Conservation (phyloP, 2,113 vertebrate species). For the Psilopsiagon aurifrons region DNA sequence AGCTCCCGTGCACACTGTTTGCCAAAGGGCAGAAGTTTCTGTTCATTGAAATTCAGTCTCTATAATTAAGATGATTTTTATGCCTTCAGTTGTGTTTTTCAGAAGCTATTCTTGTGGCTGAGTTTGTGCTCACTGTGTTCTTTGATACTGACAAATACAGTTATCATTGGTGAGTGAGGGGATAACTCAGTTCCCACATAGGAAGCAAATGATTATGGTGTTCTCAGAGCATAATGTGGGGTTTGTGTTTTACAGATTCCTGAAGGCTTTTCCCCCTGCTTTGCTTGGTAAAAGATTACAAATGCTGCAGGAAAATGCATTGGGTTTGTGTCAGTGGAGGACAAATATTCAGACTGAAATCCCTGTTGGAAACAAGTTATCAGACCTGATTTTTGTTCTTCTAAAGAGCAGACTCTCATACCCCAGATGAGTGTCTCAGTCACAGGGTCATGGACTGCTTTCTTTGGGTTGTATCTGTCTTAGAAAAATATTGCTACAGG, state of each 20-base stretch:
- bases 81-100: neutral
- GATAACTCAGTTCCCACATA: neutral
- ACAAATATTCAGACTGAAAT: neutral
- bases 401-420: neutral
- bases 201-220: neutral
- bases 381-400: neutral
- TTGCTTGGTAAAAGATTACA: neutral
- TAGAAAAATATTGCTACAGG: neutral
- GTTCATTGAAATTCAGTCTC: neutral
- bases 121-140: neutral
- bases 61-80: neutral
- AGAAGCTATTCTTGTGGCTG: neutral
- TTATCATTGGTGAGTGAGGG: neutral
- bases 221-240: neutral
- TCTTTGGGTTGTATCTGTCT: neutral
- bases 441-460: neutral
- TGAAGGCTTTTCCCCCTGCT: neutral
- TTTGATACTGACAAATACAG: neutral
- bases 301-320: neutral
- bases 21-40: neutral
- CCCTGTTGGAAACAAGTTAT: neutral
- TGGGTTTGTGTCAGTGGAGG: neutral
- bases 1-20: neutral
- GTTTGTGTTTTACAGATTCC: neutral
- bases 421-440: neutral